Conservation (phyloP, 2,113 vertebrate species). For the Antennarius striatus region DNA sequence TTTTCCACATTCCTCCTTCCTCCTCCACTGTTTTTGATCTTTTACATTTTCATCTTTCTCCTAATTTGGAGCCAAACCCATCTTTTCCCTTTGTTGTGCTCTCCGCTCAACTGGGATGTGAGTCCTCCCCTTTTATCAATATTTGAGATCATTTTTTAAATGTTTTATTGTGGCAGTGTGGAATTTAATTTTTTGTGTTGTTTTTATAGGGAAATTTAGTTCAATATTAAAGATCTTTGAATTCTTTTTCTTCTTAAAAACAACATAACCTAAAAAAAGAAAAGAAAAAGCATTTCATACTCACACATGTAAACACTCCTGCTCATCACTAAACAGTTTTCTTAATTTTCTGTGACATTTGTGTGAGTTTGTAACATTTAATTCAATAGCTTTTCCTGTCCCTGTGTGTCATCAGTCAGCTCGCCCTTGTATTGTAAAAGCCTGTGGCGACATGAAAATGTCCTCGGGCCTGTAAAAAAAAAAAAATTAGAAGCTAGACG, state of each 20-base stretch:
- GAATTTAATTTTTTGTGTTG: background rate
- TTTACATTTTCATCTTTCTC: conserved; percentile 49
- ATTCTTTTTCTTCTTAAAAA: background rate
- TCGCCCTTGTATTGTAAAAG: conserved; percentile 12
- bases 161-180: background rate
- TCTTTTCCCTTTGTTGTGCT: conserved; percentile 48
- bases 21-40: conserved; percentile 53
- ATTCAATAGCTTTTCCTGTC: conserved; percentile 38
- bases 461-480: conserved; percentile 34
- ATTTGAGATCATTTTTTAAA: conserved; percentile 33
- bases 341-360: background rate
- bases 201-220: no score
- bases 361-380: conserved; percentile 12
- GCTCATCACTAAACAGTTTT: no score
- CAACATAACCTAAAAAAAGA: background rate
- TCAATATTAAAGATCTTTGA: background rate
- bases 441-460: conserved; percentile 40
- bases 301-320: background rate
- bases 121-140: conserved; percentile 33
- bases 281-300: background rate
- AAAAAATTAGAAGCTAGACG: conserved; percentile 65
- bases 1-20: conserved; percentile 29
- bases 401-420: no score
- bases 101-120: conserved; percentile 23
- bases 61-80: conserved; percentile 45